Evolutionary conservation across 2,797 vertebrate genomes (phyloP), one percentile per base, ranked within the genome.

Genomic region (Aratinga solstitialis): DNA sequence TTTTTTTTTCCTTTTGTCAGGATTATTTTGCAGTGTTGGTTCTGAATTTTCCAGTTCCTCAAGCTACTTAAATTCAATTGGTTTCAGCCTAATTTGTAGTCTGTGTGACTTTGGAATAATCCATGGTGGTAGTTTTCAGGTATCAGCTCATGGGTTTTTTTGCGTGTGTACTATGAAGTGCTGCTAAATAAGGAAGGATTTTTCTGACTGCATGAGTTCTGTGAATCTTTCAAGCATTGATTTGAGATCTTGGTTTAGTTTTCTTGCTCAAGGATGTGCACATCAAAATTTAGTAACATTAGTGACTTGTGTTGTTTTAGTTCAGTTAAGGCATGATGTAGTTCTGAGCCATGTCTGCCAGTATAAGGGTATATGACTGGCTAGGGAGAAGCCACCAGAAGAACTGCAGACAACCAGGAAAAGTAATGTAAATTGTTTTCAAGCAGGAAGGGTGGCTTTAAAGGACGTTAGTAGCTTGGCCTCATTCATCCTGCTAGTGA

Each of bases 141-240:
- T 58, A 56, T 72, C 29, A 21, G 21, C 29, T 93, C 5, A 5
- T 71, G 4, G 4, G 0, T 11, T 66, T 92, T 76, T 61, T 20
- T 1, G 3, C 0, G 0, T 38, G 16, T 40, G 10, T 77, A 17
- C 47, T 43, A 5, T 32, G 21, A n/a, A 7, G 4, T 56, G 29
- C 34, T 78, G 27, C n/a, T 85, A 66, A 83, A 47, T 78, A 61
- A 69, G 27, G 32, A 74, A 45, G 29, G 19, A 45, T 20, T 86
- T 88, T 81, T 85, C 17, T 38, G 38, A 47, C 17, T 84, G 9
- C 4, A 2, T 36, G 40, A 47, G 14, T 74, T 93, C 29, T n/a
- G 5, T 67, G 36, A 80, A 15, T 87, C 36, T 86, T 94, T 86
- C 36, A 84, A 7, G 43, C 18, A 20, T 5, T 71, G 24, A 30